Evolutionary conservation across 2,113 vertebrate species (phyloP).

Genomic region (Lophotis ruficrista): DNA sequence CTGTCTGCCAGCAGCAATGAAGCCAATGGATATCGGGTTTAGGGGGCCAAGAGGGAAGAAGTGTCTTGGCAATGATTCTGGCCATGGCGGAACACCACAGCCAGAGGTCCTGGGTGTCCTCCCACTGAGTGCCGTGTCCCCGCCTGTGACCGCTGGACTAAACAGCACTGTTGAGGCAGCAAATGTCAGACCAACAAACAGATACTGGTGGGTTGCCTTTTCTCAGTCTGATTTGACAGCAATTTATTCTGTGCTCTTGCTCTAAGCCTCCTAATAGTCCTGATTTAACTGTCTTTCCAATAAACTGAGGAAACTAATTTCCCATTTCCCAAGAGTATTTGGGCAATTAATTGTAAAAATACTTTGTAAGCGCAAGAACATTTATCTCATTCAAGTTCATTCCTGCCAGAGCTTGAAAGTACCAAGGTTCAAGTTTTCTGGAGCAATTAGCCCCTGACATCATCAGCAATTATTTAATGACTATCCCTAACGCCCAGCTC

Average conservation of each 20-base stretch:
- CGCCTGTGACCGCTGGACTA: not conserved
- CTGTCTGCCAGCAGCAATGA: not conserved
- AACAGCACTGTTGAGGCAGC: accelerated
- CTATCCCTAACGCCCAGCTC: not conserved
- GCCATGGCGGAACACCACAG: accelerated
- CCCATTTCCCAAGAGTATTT: not conserved
- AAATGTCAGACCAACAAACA: not conserved
- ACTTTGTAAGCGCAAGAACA: not conserved
- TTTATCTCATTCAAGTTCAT: not conserved
- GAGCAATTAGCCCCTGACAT: not conserved
- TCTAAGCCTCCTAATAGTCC: not conserved
- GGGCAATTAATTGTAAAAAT: not conserved
- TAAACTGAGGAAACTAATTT: not conserved
- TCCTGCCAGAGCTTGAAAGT: not conserved
- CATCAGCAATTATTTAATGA: not conserved
- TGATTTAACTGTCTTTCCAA: not conserved
- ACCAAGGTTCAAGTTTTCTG: not conserved
- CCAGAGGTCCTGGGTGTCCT: not conserved
- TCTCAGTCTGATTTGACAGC: not conserved
- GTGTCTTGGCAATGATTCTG: accelerated
- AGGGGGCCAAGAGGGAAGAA: not conserved
- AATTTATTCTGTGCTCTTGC: not conserved
- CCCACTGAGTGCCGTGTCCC: accelerated
- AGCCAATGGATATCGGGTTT: accelerated
- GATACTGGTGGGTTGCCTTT: not conserved